Base-by-base conservation (phyloP, 2,113 vertebrate species). In the Pyrgilauda ruficollis region DNA sequence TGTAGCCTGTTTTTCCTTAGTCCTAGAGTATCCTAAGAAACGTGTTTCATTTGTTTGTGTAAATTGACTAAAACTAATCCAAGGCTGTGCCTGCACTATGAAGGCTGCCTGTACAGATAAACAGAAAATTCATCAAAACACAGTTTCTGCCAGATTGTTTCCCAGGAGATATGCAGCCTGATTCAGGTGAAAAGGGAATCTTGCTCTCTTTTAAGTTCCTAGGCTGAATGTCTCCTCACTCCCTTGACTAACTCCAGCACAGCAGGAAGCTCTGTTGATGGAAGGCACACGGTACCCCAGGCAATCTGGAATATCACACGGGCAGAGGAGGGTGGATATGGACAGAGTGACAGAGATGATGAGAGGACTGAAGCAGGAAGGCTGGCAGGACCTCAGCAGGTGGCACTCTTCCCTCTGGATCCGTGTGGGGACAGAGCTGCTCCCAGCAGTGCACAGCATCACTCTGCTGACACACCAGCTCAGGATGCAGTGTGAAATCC, bases 381-480 rank as follows among this genome's bases (percentile, higher is more conserved):
- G 43, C 64, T 43, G 87, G 27, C 72, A 90, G 80, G 72, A 35
- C 90, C 72, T 87, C 95, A 78, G 95, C 41, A 96, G 96, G 81
- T 93, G 91, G 93, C 94, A 89, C 87, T 85, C 84, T 87, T 91
- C 87, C 70, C 91, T 93, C 87, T 91, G 70, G 58, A n/a, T 82
- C 83, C 8, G 87, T 2, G 0, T n/a, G 75, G 76, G 66, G 43
- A 67, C 53, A 33, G 52, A 41, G 17, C 30, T 0, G 24, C 73
- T 93, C 37, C 19, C 27, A 4, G 31, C 81, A 39, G 73, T 13
- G 13, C 68, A 27, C 23, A 1, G 77, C 77, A 64, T 70, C 78
- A 2, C 37, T 35, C 49, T 50, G 61, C 86, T 82, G 77, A 79
- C 85, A 61, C 59, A 23, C 30, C 50, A 24, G 62, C 35, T 79